Percentiles rank a stretch among this genome's conserved stretches.
These are phyloP conservation scores for Montipora capricornis DNA, from an alignment of 64 coral and sea anemone species.

Conservation along the genomic window DNA sequence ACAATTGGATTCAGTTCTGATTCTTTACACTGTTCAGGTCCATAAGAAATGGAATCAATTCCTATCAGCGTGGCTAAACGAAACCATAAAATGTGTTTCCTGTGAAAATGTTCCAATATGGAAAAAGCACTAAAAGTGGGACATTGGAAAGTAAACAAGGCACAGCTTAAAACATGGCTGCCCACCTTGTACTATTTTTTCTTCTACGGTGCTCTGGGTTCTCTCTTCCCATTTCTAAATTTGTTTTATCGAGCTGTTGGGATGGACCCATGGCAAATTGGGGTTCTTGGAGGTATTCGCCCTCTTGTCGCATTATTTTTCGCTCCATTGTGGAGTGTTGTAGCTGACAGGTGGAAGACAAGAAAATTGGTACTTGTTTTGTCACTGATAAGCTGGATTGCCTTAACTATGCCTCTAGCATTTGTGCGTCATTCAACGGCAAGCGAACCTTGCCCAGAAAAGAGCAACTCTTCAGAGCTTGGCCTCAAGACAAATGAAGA, in stretches of 20 bases:
- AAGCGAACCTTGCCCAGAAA: background rate
- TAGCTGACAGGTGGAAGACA: conserved; percentile 76
- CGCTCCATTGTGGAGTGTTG: conserved; percentile 82
- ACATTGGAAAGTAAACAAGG: conserved; percentile 73
- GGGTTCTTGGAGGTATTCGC: conserved; percentile 86
- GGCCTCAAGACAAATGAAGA: background rate
- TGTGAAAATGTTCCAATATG: background rate
- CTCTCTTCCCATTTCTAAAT: conserved; percentile 84
- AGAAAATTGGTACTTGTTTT: conserved; percentile 73
- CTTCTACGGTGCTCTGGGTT: conserved; percentile 83
- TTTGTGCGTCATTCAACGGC: conserved; percentile 51
- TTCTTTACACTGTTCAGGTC: no score
- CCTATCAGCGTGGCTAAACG: background rate
- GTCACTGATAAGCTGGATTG: conserved; percentile 81
- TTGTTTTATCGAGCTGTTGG: conserved; percentile 83
- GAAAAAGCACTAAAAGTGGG: conserved; percentile 36
- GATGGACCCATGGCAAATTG: conserved; percentile 86
- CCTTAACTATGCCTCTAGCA: conserved; percentile 66
- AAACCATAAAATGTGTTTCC: background rate
- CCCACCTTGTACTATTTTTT: conserved; percentile 86
- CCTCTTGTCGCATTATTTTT: conserved; percentile 74
- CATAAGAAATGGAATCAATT: no score
- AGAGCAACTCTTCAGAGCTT: conserved; percentile 41
- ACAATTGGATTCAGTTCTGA: no score
- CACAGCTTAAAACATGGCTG: conserved; percentile 76